Evolutionary conservation across 2,888 invertebrate species (phyloP), one percentile per base, ranked within the genome.

Genomic region (Stenodera caucasica): DNA sequence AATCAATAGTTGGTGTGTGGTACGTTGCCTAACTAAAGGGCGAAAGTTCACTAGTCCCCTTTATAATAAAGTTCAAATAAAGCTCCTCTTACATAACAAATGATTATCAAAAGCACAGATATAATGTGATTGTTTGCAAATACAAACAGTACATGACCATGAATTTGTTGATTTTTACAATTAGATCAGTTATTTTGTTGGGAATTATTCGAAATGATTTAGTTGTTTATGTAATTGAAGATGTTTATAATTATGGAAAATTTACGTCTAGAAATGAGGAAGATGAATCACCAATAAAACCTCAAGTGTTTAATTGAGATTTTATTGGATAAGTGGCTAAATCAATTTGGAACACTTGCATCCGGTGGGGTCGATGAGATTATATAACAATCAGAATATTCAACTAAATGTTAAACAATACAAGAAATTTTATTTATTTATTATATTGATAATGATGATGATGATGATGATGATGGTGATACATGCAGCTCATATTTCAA

Each of bases 281-380:
- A 23, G 52, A 30, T 57, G 61, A 61, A 23, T 61, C 58, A 61
- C 58, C 57, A 61, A 61, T 55, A 55, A 58, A 51, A 30, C 15
- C 33, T 54, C 18, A 55, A 61, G 45, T 58, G 29, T 55, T 55
- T 58, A 61, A 61, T 23, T 49, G 35, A 32, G 30, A 14, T 58
- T 53, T 58, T 55, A 61, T 61, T 61, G 35, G 37, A 61, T 61
- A 58, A 61, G 45, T 57, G 53, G 40, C 32, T 26, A 37, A 45
- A 45, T 45, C 12, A n/a, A 23, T 45, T 23, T 45, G 1, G 45
- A 49, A 50, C 54, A 54, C 40, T 53, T 45, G 32, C 33, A 33
- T 49, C 49, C 49, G 32, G 9, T 30, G 33, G 21, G 61, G 57
- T 54, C 57, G 61, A 56, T 54, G 18, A 45, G 45, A 45, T 45